Conservation (phyloP, 1,140 invertebrate genomes). For the Portunus trituberculatus region DNA sequence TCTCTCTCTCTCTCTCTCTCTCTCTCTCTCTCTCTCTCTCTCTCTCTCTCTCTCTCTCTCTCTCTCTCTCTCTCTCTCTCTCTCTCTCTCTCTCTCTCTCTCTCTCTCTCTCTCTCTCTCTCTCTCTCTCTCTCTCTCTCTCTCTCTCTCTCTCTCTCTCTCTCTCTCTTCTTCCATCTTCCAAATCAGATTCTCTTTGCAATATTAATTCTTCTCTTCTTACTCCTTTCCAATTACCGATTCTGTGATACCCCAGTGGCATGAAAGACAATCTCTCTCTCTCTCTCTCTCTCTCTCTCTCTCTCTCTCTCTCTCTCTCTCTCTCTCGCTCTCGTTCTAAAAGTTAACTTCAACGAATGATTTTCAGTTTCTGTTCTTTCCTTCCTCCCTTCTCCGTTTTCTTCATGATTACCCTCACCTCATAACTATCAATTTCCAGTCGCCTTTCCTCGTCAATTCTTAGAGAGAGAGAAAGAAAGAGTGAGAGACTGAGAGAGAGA, state of each 20-base stretch:
- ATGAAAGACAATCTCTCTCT: neutral
- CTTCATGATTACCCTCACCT: neutral
- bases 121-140: neutral
- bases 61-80: neutral
- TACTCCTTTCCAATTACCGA: too few species aligned
- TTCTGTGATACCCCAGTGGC: too few species aligned
- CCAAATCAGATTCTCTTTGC: too few species aligned
- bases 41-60: neutral
- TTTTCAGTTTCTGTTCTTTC: too few species aligned
- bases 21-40: neutral
- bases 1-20: neutral
- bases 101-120: neutral
- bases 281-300: neutral
- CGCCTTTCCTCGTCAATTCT: neutral
- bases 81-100: too few species aligned
- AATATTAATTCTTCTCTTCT: too few species aligned
- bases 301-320: too few species aligned
- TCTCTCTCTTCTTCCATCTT: too few species aligned
- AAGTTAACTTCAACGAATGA: too few species aligned
- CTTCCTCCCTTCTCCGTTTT: neutral
- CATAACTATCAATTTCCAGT: neutral
- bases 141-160: neutral
- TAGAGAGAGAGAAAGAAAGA: too few species aligned
- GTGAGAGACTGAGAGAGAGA: too few species aligned
- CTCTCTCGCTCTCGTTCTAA: neutral